Conservation (phyloP, 2,113 vertebrate species). For the Protobothrops mucrosquamatus region DNA sequence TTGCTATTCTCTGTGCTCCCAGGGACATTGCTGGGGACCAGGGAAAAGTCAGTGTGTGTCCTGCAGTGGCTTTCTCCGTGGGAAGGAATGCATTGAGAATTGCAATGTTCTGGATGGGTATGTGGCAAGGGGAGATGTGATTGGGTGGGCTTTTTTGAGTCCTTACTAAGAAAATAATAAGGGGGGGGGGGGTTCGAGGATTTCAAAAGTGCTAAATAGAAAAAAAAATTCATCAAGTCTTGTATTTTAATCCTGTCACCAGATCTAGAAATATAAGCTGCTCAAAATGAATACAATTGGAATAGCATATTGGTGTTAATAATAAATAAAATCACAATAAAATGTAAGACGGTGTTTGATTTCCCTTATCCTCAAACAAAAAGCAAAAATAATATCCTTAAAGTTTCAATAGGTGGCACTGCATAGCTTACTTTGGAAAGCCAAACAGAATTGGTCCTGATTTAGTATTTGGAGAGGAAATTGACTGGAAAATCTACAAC, state of each 20-base stretch:
- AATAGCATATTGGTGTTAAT: neutral
- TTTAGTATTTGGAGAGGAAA: neutral
- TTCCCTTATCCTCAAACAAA: neutral
- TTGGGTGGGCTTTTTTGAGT: neutral
- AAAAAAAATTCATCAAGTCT: neutral
- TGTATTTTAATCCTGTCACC: neutral
- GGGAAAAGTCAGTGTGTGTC: conserved; percentile 85
- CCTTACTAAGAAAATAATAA: neutral
- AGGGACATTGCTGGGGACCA: conserved; percentile 87
- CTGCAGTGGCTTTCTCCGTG: conserved; percentile 81
- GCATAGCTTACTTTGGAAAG: neutral
- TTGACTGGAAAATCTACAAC: neutral
- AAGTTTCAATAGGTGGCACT: neutral
- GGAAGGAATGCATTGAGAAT: conserved; percentile 85
- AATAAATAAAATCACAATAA: neutral
- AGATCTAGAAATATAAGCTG: neutral
- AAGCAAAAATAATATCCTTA: neutral
- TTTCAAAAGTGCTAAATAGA: neutral
- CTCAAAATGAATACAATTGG: neutral
- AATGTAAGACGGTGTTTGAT: neutral
- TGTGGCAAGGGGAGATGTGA: neutral
- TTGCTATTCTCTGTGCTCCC: conserved; percentile 80
- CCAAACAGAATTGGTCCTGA: neutral
- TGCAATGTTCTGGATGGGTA: conserved; percentile 87
- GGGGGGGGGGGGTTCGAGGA: neutral